Conservation (phyloP, 2,888 invertebrate genomes). For the Aspidapion aeneum region DNA sequence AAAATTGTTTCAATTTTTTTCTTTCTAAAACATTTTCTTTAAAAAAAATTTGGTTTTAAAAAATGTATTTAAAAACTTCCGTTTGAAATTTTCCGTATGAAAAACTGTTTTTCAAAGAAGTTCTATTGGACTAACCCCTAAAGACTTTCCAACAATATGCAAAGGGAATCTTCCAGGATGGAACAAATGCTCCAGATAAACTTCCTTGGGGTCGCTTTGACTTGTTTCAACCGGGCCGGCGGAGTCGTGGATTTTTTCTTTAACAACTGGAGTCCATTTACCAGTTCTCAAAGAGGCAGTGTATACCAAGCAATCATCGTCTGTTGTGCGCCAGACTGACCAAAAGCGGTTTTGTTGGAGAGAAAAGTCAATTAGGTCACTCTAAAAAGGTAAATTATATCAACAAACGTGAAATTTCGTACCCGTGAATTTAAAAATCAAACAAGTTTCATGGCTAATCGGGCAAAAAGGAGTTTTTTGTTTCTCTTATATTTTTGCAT, state of each 20-base stretch:
- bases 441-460: no score
- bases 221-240: constrained; percentile 48
- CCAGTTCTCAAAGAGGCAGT: constrained; percentile 43
- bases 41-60: no score
- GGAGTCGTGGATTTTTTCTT: constrained; percentile 61
- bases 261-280: constrained; percentile 63
- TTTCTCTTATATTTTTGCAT: no score
- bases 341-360: constrained; percentile 77
- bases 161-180: constrained; percentile 82
- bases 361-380: constrained; percentile 81
- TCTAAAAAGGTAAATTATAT: constrained; percentile 48
- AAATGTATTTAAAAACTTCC: no score
- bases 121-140: constrained; percentile 56
- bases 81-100: no score
- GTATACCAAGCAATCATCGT: constrained; percentile 49
- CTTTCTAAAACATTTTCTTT: no score
- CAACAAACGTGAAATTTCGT: no score
- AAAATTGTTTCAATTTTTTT: no score
- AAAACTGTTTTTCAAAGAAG: no score
- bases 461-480: no score
- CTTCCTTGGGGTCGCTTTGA: constrained; percentile 65
- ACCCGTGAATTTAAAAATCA: no score
- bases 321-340: constrained; percentile 79
- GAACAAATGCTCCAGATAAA: constrained; percentile 75
- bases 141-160: constrained; percentile 78